phyloP scores from a whole-genome alignment of 1,140 invertebrate genomes.

The Megalonaias nervosa region DNA sequence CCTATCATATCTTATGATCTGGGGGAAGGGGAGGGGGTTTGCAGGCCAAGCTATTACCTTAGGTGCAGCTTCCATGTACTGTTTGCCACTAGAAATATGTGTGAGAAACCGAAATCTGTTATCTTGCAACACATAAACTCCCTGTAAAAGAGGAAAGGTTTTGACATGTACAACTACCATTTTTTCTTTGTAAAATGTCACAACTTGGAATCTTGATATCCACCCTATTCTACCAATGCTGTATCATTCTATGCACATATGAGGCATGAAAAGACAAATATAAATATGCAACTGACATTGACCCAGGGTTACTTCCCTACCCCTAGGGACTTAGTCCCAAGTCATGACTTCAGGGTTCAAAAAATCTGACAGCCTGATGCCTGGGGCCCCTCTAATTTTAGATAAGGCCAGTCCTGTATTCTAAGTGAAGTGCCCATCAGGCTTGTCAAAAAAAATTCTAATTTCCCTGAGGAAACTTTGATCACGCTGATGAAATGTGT shows the following conservation, averaged over 20 bases:
- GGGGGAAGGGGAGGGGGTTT: too few species aligned
- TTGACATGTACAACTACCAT: not conserved
- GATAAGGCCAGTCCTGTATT: too few species aligned
- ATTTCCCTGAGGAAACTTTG: too few species aligned
- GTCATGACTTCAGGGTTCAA: not conserved
- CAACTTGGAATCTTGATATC: not conserved
- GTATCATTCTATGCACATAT: not conserved
- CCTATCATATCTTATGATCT: too few species aligned
- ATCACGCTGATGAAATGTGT: too few species aligned
- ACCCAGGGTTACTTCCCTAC: too few species aligned
- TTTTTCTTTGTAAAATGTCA: not conserved
- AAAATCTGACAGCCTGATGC: too few species aligned
- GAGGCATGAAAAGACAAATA: not conserved
- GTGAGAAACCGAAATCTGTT: slow-evolving; percentile 93
- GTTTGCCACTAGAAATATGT: slow-evolving; percentile 89
- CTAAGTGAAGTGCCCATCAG: too few species aligned
- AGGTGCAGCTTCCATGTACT: slow-evolving; percentile 92
- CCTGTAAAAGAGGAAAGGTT: slow-evolving; percentile 71
- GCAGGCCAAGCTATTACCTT: slow-evolving; percentile 74
- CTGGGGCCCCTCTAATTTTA: too few species aligned
- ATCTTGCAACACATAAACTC: slow-evolving; percentile 98
- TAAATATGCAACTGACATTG: not conserved
- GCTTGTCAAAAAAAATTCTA: too few species aligned
- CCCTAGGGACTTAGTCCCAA: not conserved
- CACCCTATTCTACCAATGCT: not conserved